Conservation (phyloP, 2,888 invertebrate species). For the Brachynemurus nebulosus region DNA sequence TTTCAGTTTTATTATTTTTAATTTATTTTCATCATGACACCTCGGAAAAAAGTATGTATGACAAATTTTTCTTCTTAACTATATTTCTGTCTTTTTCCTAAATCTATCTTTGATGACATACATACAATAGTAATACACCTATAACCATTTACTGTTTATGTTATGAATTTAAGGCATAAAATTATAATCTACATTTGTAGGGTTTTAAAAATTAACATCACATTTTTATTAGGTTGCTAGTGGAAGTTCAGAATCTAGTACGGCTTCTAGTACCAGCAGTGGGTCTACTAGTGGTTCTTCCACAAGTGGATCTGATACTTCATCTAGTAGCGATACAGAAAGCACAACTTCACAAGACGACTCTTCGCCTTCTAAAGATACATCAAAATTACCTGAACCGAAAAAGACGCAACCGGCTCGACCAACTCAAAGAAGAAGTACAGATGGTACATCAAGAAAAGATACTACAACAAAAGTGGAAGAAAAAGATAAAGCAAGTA, state of each 20-base stretch:
- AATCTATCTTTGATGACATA: too few species aligned
- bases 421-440: slow-evolving; percentile 27
- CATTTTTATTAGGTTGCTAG: slow-evolving; percentile 3
- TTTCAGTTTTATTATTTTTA: too few species aligned
- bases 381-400: slow-evolving; percentile 24
- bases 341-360: slow-evolving; percentile 42
- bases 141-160: too few species aligned
- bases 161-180: too few species aligned
- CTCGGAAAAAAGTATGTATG: too few species aligned
- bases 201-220: neutral
- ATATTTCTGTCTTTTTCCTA: too few species aligned
- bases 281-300: slow-evolving; percentile 48
- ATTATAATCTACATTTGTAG: too few species aligned
- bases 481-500: slow-evolving; percentile 14
- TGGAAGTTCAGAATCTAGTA: slow-evolving; percentile 37
- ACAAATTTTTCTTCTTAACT: too few species aligned
- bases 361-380: slow-evolving; percentile 18
- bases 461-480: slow-evolving; percentile 8
- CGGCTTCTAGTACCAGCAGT: slow-evolving; percentile 52
- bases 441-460: slow-evolving; percentile 19
- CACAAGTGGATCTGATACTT: slow-evolving; percentile 54
- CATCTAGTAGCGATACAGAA: slow-evolving; percentile 56
- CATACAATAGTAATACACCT: too few species aligned
- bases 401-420: slow-evolving; percentile 27
- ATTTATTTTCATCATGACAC: too few species aligned